Base-by-base conservation (phyloP, 2,888 invertebrate genomes). In the Operophtera brumata region DNA sequence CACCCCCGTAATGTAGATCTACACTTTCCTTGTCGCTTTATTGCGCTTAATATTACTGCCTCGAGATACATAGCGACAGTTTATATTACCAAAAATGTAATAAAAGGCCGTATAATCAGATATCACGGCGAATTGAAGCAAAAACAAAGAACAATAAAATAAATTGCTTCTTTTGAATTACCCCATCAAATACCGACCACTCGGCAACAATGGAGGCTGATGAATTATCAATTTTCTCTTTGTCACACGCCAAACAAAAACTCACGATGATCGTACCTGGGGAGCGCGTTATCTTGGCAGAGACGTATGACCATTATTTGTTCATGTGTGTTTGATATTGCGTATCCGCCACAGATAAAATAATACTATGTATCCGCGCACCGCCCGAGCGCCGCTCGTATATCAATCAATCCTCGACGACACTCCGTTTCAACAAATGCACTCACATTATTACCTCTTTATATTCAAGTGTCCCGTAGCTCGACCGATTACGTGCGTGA, bases 161-260 rank as follows among this genome's bases (percentile, higher is more conserved):
- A 77, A 82, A 80, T 77, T 71, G 76, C 68, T 70, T 73, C 72
- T 73, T 76, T 78, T 76, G 77, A 81, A 80, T 79, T 73, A 75
- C 72, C 61, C 73, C 77, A 80, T 84, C 82, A 79, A 78, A 78
- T 72, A 74, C 65, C 77, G 73, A 75, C 65, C 76, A 75, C 75
- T 79, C 73, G 68, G 73, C 71, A 74, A 83, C 83, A 84, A 83
- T 78, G 70, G 74, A 69, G 66, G 72, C 67, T 82, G 84, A 84
- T 84, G 82, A 84, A 86, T 84, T 85, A 84, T 84, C 83, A 84
- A 85, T 86, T 85, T 84, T 80, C 84, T 78, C 80, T 84, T 84
- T 84, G 82, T 85, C 81, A 80, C 82, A 74, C 71, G 72, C 78
- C 82, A 84, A 84, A 86, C 84, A 84, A 85, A 85, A 85, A 84